A percentile compares a stretch with the other conserved stretches of the same genome.
phyloP scores from a whole-genome alignment of 1,140 invertebrate genomes.

The Drosophila seguyi region DNA sequence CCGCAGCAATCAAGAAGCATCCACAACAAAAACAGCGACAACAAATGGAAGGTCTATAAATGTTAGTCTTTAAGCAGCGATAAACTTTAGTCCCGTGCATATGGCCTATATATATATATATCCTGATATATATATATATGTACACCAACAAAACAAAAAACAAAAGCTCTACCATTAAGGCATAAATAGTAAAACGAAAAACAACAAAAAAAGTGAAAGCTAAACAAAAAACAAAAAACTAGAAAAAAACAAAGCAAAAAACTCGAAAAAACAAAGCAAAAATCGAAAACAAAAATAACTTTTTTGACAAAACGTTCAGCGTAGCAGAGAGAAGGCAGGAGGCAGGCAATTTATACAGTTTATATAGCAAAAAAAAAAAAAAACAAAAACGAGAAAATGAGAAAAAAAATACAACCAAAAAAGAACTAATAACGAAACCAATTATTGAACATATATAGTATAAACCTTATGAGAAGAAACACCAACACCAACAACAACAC shows the following conservation, averaged over 20 bases:
- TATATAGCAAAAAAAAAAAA: constrained; percentile 69
- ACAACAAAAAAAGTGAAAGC: constrained; percentile 53
- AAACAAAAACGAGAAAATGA: constrained; percentile 4
- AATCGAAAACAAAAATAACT: constrained; percentile 49
- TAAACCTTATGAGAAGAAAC: constrained; percentile 32
- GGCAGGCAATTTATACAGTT: constrained; percentile 76
- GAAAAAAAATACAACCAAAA: constrained; percentile 16
- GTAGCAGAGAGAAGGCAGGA: constrained; percentile 40
- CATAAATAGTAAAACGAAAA: constrained; percentile 70
- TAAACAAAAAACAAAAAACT: constrained; percentile 38
- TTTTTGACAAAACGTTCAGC: constrained; percentile 76
- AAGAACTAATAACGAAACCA: constrained; percentile 39
- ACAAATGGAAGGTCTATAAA: constrained; percentile 69
- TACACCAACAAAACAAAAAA: constrained; percentile 56
- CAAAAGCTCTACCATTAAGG: constrained; percentile 70
- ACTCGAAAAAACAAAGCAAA: constrained; percentile 43
- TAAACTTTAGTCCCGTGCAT: constrained; percentile 72
- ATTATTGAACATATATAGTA: constrained; percentile 45
- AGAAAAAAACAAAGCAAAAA: constrained; percentile 47
- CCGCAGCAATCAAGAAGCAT: constrained; percentile 18
- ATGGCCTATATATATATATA: constrained; percentile 38
- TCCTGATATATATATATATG: constrained; percentile 40
- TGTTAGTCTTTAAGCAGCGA: constrained; percentile 76
- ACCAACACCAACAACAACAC: constrained; percentile 19
- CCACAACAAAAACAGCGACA: constrained; percentile 55